Conservation (phyloP, 2,888 invertebrate genomes). For the Spilosoma lubricipeda region DNA sequence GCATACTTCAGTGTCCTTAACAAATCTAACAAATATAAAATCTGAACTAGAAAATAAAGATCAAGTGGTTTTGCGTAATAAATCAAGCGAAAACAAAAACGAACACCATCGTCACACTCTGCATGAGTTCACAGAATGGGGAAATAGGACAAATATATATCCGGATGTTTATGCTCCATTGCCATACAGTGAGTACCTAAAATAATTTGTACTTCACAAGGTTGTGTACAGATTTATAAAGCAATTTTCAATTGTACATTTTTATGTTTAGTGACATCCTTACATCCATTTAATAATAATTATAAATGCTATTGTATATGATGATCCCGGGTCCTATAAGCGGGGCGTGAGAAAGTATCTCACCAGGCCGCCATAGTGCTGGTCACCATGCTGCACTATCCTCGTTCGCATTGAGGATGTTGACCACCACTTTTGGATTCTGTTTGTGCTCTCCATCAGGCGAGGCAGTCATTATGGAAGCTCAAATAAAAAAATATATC, state of each 20-base stretch:
- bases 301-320: background rate
- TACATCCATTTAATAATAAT: slow-evolving; percentile 4
- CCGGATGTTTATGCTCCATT: slow-evolving; percentile 91
- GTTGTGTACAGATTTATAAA: slow-evolving; percentile 26
- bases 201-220: slow-evolving; percentile 32
- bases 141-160: slow-evolving; percentile 85
- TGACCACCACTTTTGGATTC: too few relatives aligned
- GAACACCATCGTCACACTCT: slow-evolving; percentile 74
- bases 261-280: slow-evolving; percentile 17
- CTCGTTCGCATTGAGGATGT: too few relatives aligned
- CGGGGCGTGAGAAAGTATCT: too few relatives aligned
- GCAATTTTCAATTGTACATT: slow-evolving; percentile 29
- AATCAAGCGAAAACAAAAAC: slow-evolving; percentile 52
- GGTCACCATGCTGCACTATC: too few relatives aligned
- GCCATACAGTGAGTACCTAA: slow-evolving; percentile 90
- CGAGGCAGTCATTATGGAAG: too few relatives aligned
- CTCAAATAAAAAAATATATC: too few relatives aligned
- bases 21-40: slow-evolving; percentile 48
- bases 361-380: too few relatives aligned
- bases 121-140: slow-evolving; percentile 77
- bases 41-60: slow-evolving; percentile 46
- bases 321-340: too few relatives aligned
- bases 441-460: too few relatives aligned
- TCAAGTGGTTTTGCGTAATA: slow-evolving; percentile 59
- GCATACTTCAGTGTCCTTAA: slow-evolving; percentile 48